Evolutionary conservation across 1,140 invertebrate genomes (phyloP).

Genomic region (Limonius californicus): DNA sequence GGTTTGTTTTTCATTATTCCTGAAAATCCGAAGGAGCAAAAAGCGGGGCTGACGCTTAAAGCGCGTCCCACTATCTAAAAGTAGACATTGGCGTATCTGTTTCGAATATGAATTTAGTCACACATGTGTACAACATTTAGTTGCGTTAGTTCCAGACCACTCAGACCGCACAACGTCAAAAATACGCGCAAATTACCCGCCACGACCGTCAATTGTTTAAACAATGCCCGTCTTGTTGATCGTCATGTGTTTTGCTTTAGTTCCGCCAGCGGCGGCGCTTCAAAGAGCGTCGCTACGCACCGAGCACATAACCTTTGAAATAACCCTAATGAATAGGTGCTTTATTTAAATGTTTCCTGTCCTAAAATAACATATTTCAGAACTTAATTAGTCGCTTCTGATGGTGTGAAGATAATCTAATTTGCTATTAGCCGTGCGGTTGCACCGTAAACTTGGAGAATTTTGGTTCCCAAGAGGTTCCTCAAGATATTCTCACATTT

Average conservation of each 20-base stretch:
- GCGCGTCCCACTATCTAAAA: constrained; percentile 1
- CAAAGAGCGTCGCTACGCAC: constrained; percentile 24
- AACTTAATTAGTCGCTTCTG: constrained; percentile 32
- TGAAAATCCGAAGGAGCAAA: too few species aligned
- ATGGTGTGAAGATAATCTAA: constrained; percentile 30
- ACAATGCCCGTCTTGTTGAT: constrained; percentile 33
- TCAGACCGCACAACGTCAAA: constrained; percentile 23
- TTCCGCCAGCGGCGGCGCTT: constrained; percentile 28
- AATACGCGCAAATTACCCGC: constrained; percentile 29
- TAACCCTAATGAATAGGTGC: constrained; percentile 35
- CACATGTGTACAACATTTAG: constrained; percentile 12
- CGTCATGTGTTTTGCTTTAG: constrained; percentile 34
- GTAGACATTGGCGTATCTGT: constrained; percentile 25
- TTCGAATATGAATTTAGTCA: constrained; percentile 25
- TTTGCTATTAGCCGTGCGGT: constrained; percentile 11
- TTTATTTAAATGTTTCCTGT: constrained; percentile 37
- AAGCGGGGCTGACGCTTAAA: too few species aligned
- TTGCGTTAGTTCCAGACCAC: constrained; percentile 2
- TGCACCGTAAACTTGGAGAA: neutral
- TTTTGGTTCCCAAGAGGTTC: too few species aligned
- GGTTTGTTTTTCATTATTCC: too few species aligned
- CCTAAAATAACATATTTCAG: constrained; percentile 34
- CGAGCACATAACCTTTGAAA: constrained; percentile 28
- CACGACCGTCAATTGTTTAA: constrained; percentile 31
- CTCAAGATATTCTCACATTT: too few species aligned